Base-by-base conservation (phyloP, 2,888 invertebrate genomes). In the Camponotus fellah region DNA sequence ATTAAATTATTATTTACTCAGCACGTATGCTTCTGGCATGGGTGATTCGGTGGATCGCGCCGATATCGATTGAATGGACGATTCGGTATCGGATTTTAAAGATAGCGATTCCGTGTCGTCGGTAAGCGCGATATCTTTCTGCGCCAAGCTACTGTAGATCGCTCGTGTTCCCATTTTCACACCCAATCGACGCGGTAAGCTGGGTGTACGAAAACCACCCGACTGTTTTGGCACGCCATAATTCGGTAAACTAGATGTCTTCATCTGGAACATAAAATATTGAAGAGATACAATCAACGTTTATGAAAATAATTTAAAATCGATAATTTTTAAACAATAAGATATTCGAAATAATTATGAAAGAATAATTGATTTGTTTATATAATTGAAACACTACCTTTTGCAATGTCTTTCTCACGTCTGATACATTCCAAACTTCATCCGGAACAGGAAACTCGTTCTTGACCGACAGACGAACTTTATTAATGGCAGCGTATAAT, bases 151-250 rank as follows among this genome's bases (percentile, higher is more conserved):
- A 66, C 94, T 94, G 93, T 96, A 95, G 91, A 97, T 97, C 12
- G 97, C 97, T 91, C 97, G 96, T 10, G 97, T 97, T 12, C 97
- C 97, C 97, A 97, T 97, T 95, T 97, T 97, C 3, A 97, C 97
- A 3, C 97, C 97, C 90, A 96, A 95, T 85, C 97, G 95, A 89
- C 97, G 94, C 1, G 93, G 93, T 49, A 94, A 90, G 75, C 93
- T 94, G 3, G 94, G 94, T 0, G 93, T 93, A 6, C 94, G 92
- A 66, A 92, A 92, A 80, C 92, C 94, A 34, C 90, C 87, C 53
- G 89, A 87, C 71, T 94, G 94, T 43, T 87, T 89, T 34, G 94
- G 91, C 21, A 92, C 91, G 74, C 92, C 93, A 79, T 94, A 94
- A 83, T 94, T 95, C 34, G 94, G 94, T 82, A 94, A 89, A 82